Evolutionary conservation across 2,888 invertebrate genomes (phyloP).

Genomic region (Cheilosia vulpina): DNA sequence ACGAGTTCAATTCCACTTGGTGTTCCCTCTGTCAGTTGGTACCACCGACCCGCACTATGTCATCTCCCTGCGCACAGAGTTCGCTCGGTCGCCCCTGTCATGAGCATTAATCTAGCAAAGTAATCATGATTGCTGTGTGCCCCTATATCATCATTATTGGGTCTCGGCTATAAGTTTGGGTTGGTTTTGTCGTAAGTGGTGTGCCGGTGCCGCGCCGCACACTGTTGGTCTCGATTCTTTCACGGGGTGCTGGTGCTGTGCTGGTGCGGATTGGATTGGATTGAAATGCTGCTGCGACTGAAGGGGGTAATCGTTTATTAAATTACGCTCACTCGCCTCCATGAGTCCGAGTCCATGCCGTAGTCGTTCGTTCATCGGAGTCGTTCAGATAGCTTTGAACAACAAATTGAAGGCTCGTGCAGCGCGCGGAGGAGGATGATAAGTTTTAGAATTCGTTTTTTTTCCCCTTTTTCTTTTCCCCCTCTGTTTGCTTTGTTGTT

Average conservation of each 20-base stretch:
- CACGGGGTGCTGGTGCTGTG: constrained; percentile 9
- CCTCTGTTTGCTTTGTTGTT: constrained; percentile 28
- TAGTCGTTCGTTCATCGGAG: not conserved
- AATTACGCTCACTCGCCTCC: constrained; percentile 68
- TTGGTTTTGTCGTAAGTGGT: constrained; percentile 51
- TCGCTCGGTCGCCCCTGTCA: constrained; percentile 58
- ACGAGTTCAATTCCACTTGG: constrained; percentile 38
- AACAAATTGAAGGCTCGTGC: constrained; percentile 70
- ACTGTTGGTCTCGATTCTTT: constrained; percentile 54
- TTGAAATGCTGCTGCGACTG: constrained; percentile 45
- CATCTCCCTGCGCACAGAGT: constrained; percentile 16
- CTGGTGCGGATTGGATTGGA: constrained; percentile 42
- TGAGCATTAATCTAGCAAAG: constrained; percentile 73
- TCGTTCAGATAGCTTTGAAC: constrained; percentile 1
- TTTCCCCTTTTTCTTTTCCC: constrained; percentile 12
- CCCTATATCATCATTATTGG: constrained; percentile 73
- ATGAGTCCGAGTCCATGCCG: not conserved
- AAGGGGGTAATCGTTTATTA: constrained; percentile 74
- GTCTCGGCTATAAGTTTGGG: constrained; percentile 56
- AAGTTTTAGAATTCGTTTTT: constrained; percentile 52
- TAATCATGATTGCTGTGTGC: constrained; percentile 72
- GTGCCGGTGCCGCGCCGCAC: constrained; percentile 40
- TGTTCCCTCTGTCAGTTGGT: constrained; percentile 38
- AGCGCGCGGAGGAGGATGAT: constrained; percentile 64
- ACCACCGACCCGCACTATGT: constrained; percentile 13